Base-by-base conservation (phyloP, 2,888 invertebrate genomes). In the Leptothorax acervorum region DNA sequence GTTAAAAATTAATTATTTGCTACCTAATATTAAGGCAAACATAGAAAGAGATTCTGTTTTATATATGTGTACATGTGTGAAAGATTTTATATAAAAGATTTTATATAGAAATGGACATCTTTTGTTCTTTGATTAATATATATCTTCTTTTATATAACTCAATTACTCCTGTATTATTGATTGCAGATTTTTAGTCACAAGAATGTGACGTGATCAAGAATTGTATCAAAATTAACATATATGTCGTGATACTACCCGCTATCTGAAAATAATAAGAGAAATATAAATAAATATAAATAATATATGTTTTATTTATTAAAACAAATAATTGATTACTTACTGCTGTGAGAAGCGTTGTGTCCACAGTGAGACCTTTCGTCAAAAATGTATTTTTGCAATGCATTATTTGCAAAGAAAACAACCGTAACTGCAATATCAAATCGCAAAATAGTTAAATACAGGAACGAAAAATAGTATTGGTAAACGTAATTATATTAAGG, bases 191-290 rank as follows among this genome's bases (percentile, higher is more conserved):
- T 4, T 1, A 18, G 23, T 39, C 39, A 11, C 63, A 63, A 39
- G 63, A 63, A 63, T 63, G 39, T 2, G 39, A 11, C 0, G 5
- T 39, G 4, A 63, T 39, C 11, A 63, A 63, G 5, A 63, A 63
- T 63, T 63, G 63, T 63, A 63, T 63, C 11, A 63, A n/a, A n/a
- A 63, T 63, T 11, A 63, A 63, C 39, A 39, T 63, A 0, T 63
- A 63, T 4, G 63, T 63, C n/a, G 63, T 39, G 0, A 63, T 11
- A 2, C 2, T 11, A 5, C 63, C 39, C n/a, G n/a, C 18, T 11
- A 39, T n/a, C 63, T 63, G 39, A 63, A 63, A 23, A 23, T 23
- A 23, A 23, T 23, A 23, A 23, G 23, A 23, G 23, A 23, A 23
- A 23, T 23, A 23, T 23, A 23, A n/a, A n/a, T 35, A 63, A n/a